These are phyloP conservation scores for Drosophila bunnanda DNA, from an alignment of 2,888 invertebrate genomes.

Conservation along the genomic window DNA sequence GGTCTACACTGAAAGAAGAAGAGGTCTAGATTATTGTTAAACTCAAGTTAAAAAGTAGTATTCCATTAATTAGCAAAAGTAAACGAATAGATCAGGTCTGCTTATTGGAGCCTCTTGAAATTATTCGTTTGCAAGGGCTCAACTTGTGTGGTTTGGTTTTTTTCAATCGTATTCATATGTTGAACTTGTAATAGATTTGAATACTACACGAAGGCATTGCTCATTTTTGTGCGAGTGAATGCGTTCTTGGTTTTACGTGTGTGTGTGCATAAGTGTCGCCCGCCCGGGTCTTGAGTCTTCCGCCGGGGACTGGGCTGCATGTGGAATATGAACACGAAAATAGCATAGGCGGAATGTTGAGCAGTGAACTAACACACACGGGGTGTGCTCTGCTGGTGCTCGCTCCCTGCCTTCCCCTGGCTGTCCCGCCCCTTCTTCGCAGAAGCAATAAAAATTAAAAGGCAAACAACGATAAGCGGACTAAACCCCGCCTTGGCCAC, in stretches of 20 bases:
- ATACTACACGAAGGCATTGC: background rate
- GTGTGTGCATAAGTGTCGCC: conserved; percentile 22
- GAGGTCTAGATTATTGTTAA: background rate
- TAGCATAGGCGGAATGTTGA: conserved; percentile 62
- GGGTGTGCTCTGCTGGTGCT: conserved; percentile 47
- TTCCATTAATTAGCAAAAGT: background rate
- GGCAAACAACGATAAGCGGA: conserved; percentile 78
- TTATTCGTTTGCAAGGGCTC: background rate
- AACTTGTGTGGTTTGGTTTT: background rate
- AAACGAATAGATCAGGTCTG: background rate
- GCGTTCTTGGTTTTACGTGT: conserved; percentile 1
- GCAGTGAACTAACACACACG: conserved; percentile 41
- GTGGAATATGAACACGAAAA: conserved; percentile 73
- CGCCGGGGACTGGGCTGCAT: conserved; percentile 57
- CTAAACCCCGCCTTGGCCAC: conserved; percentile 29
- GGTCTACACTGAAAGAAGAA: conserved; percentile 6
- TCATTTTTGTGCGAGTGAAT: background rate
- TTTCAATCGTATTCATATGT: background rate
- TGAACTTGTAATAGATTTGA: conserved; percentile 5
- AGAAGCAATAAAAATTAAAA: conserved; percentile 76
- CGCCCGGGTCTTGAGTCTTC: conserved; percentile 39
- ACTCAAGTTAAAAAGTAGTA: background rate
- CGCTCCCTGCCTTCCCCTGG: background rate
- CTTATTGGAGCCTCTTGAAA: background rate
- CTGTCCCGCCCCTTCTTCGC: conserved; percentile 12